Percentiles rank a stretch among this genome's conserved stretches.
Conservation (phyloP, 2,113 vertebrate genomes). For the Nerophis ophidion region DNA sequence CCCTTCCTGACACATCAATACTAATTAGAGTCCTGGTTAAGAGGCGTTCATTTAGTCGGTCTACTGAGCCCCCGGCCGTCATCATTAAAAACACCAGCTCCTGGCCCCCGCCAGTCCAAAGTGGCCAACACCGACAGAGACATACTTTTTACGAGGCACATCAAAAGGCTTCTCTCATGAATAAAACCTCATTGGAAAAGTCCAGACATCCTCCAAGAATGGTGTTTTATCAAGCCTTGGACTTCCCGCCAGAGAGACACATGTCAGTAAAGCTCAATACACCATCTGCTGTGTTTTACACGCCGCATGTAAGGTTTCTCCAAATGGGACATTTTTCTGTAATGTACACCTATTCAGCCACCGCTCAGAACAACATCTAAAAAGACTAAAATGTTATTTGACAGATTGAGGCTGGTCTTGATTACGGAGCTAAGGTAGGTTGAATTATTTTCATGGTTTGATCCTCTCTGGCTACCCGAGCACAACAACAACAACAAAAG, state of each 20-base stretch:
- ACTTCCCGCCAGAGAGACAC: constrained; percentile 26
- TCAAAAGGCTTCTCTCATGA: constrained; percentile 57
- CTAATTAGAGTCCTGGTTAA: constrained; percentile 53
- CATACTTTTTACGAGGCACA: constrained; percentile 56
- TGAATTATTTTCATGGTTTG: no score
- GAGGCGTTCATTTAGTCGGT: constrained; percentile 40
- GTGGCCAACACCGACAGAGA: constrained; percentile 41
- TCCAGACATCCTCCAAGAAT: constrained; percentile 45
- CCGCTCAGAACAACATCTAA: no score
- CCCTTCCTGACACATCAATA: constrained; percentile 23
- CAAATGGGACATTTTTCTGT: not conserved
- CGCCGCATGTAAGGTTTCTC: not conserved
- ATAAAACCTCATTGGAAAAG: constrained; percentile 47
- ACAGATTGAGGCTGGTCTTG: no score
- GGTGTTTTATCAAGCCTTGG: constrained; percentile 34
- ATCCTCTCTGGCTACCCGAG: no score
- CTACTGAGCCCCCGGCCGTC: constrained; percentile 33
- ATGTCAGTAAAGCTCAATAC: constrained; percentile 25
- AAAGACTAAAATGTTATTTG: no score
- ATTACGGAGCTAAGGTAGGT: not conserved
- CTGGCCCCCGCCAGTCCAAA: constrained; percentile 41
- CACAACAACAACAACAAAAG: no score
- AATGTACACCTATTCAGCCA: no score
- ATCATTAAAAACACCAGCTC: constrained; percentile 64
- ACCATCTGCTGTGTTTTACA: constrained; percentile 42